Percentiles rank a stretch among this genome's conserved stretches.
Evolutionary conservation across 2,888 invertebrate species (phyloP).

Genomic region (Sthenelais limicola): DNA sequence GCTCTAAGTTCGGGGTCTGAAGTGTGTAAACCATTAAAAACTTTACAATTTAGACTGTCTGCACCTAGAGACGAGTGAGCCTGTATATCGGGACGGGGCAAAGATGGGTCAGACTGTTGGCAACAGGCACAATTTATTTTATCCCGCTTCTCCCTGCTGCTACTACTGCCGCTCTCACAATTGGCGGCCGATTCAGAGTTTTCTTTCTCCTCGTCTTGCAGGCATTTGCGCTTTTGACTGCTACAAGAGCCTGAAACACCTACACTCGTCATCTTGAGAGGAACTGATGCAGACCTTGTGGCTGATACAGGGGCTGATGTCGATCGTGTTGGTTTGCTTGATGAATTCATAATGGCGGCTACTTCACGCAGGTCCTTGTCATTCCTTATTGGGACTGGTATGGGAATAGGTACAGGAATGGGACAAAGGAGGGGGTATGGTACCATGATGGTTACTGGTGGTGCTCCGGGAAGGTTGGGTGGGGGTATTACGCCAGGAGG

Average conservation of each 20-base stretch:
- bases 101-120: conserved; percentile 36
- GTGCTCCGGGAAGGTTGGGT: conserved; percentile 13
- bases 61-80: no score
- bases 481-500: background rate
- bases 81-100: no score
- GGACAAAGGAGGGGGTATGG: conserved; percentile 50
- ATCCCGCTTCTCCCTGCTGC: conserved; percentile 24
- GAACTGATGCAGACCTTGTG: conserved; percentile 4
- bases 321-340: background rate
- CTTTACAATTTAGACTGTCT: no score
- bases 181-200: conserved; percentile 27
- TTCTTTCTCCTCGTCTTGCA: conserved; percentile 18
- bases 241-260: background rate
- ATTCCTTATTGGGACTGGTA: conserved; percentile 40
- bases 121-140: conserved; percentile 45
- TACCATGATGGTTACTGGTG: conserved; percentile 46
- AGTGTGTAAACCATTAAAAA: no score
- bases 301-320: background rate
- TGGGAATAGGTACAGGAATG: conserved; percentile 49
- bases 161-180: background rate
- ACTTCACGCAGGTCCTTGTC: conserved; percentile 29
- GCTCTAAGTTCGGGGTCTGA: no score
- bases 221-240: background rate
- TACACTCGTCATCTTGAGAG: background rate
- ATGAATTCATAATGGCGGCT: conserved; percentile 2